Evolutionary conservation across 2,797 vertebrate genomes (phyloP).

Genomic region (Buphagus erythrorhynchus): DNA sequence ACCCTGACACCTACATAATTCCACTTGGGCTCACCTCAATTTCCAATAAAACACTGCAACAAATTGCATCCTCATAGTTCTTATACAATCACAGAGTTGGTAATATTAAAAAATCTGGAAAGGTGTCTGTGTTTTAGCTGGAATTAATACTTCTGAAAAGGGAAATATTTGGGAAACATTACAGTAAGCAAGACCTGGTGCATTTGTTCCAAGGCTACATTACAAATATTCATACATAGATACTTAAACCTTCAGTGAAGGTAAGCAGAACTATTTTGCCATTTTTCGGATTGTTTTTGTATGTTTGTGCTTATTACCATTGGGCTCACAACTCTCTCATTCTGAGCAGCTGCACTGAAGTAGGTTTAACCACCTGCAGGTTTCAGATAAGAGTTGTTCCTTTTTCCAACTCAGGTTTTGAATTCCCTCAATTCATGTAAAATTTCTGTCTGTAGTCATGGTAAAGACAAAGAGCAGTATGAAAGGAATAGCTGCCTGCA

Average conservation of each 20-base stretch:
- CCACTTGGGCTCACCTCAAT: not conserved
- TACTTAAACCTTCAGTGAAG: not conserved
- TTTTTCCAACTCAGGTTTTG: constrained; percentile 15
- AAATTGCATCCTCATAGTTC: constrained; percentile 49
- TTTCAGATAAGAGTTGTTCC: constrained; percentile 42
- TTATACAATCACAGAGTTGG: constrained; percentile 20
- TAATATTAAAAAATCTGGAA: constrained; percentile 17
- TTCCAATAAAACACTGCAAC: constrained; percentile 31
- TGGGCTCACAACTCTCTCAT: not conserved
- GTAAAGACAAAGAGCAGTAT: constrained; percentile 49
- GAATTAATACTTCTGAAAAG: constrained; percentile 18
- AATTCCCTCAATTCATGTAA: constrained; percentile 22
- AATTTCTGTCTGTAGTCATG: constrained; percentile 24
- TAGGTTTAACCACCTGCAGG: constrained; percentile 51
- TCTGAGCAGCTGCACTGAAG: constrained; percentile 12
- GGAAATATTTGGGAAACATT: constrained; percentile 8
- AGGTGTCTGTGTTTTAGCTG: constrained; percentile 2
- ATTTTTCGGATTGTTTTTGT: constrained; percentile 21
- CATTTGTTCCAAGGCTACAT: not conserved
- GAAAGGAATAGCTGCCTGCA: not conserved
- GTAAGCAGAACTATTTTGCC: constrained; percentile 18
- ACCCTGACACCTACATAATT: constrained; percentile 43
- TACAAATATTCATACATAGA: not conserved
- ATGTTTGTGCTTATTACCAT: not conserved
- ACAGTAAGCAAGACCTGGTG: not conserved